Evolutionary conservation across 2,113 vertebrate species (phyloP).

Genomic region (Trichechus manatus): DNA sequence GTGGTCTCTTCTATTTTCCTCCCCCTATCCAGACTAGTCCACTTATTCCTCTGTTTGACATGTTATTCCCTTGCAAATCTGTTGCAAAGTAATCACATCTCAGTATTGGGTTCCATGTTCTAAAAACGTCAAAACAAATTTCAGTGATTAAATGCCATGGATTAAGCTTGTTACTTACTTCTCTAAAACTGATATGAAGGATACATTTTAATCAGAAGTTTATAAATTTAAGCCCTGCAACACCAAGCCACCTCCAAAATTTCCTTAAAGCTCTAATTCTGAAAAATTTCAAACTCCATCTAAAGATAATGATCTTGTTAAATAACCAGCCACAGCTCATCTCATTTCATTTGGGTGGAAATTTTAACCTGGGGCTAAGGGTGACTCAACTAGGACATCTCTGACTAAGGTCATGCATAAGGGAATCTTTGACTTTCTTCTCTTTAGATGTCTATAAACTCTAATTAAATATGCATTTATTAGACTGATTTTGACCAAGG

Average conservation of each 20-base stretch:
- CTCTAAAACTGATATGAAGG: slow-evolving; percentile 70
- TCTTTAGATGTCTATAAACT: slow-evolving; percentile 60
- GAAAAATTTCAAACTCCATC: slow-evolving; percentile 19
- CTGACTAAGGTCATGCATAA: slow-evolving; percentile 50
- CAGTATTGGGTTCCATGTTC: slow-evolving; percentile 73
- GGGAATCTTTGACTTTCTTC: slow-evolving; percentile 74
- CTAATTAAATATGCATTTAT: slow-evolving; percentile 63
- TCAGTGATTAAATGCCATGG: slow-evolving; percentile 63
- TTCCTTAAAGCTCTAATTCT: slow-evolving; percentile 48
- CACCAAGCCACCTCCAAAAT: slow-evolving; percentile 61
- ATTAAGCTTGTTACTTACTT: slow-evolving; percentile 36
- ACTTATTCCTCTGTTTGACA: neutral
- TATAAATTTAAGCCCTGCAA: slow-evolving; percentile 76
- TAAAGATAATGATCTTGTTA: slow-evolving; percentile 46
- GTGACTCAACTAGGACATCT: slow-evolving; percentile 48
- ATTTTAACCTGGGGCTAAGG: slow-evolving; percentile 64
- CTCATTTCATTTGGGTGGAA: slow-evolving; percentile 56
- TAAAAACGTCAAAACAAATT: slow-evolving; percentile 77
- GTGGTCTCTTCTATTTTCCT: neutral
- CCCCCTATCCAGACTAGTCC: neutral
- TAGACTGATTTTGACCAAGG: slow-evolving; percentile 64
- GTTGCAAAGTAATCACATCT: slow-evolving; percentile 59
- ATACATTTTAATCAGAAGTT: slow-evolving; percentile 81
- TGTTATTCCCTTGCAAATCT: neutral
- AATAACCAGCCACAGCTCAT: slow-evolving; percentile 47